Evolutionary conservation across 1,140 invertebrate genomes (phyloP).

Genomic region (Bombus balteatus): DNA sequence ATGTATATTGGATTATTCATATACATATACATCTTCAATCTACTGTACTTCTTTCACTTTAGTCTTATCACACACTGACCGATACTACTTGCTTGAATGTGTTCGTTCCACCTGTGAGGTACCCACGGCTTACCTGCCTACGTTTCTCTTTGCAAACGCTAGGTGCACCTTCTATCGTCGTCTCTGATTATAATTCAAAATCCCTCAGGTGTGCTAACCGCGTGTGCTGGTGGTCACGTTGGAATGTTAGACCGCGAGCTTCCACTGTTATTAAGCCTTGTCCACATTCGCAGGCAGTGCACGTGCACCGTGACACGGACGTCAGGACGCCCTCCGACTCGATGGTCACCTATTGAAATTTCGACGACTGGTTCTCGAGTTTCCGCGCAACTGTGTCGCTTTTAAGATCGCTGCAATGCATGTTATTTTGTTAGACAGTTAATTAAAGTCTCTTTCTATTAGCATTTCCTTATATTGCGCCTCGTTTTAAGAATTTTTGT

Average conservation of each 20-base stretch:
- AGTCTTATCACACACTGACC: neutral
- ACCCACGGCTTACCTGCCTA: neutral
- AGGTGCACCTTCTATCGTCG: constrained; percentile 8
- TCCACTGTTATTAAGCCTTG: constrained; percentile 64
- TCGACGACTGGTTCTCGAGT: neutral
- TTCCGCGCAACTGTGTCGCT: neutral
- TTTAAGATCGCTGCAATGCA: neutral
- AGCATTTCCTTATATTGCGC: too few species aligned
- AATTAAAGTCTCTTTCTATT: neutral
- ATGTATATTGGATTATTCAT: too few species aligned
- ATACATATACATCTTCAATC: too few species aligned
- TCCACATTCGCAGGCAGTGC: constrained; percentile 49
- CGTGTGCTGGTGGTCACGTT: constrained; percentile 65
- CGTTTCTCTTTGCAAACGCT: constrained; percentile 48
- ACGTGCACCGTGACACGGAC: constrained; percentile 48
- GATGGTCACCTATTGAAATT: constrained; percentile 41
- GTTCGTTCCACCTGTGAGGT: neutral
- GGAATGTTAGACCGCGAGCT: constrained; percentile 65
- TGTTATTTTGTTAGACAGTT: neutral
- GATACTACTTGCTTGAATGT: neutral
- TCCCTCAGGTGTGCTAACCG: constrained; percentile 69
- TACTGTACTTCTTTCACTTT: too few species aligned
- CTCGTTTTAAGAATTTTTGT: neutral
- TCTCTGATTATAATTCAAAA: constrained; percentile 65
- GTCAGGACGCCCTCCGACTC: neutral